Conservation (phyloP, 1,140 invertebrate species). For the Nymphalis io region DNA sequence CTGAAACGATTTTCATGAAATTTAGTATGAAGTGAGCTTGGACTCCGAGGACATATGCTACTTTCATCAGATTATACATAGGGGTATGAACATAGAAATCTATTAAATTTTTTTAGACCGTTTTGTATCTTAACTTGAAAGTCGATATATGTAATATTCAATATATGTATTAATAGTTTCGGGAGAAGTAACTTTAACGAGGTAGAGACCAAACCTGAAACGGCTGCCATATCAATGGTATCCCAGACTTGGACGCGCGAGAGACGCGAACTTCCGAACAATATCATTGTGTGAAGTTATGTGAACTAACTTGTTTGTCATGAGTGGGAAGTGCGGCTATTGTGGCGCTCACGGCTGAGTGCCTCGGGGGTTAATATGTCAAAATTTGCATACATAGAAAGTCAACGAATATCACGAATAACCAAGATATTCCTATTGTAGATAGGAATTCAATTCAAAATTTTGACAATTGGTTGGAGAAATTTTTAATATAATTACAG, state of each 20-base stretch:
- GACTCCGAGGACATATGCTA: too few species aligned
- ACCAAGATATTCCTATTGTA: slow-evolving; percentile 16
- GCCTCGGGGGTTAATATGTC: slow-evolving; percentile 20
- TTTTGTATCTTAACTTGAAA: too few species aligned
- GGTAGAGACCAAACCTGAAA: slow-evolving; percentile 54
- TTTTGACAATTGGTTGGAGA: not conserved
- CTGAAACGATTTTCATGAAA: too few species aligned
- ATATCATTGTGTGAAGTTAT: slow-evolving; percentile 57
- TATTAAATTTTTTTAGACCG: too few species aligned
- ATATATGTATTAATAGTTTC: not conserved
- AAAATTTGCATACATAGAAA: slow-evolving; percentile 23
- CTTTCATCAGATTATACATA: too few species aligned
- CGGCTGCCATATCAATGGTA: slow-evolving; percentile 50
- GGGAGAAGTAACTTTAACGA: slow-evolving; percentile 34
- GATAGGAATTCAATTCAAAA: not conserved
- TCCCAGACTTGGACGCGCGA: slow-evolving; percentile 38
- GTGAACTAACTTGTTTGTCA: slow-evolving; percentile 62
- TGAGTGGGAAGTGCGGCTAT: slow-evolving; percentile 27
- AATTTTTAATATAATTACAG: not conserved
- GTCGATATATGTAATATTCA: not conserved
- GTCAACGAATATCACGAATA: slow-evolving; percentile 24
- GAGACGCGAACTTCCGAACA: slow-evolving; percentile 51
- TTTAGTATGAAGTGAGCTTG: too few species aligned
- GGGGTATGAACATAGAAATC: too few species aligned
- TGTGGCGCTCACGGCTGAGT: slow-evolving; percentile 16